Evolutionary conservation across 2,888 invertebrate genomes (phyloP), one percentile per base, ranked within the genome.

Genomic region (Drosophila yooni): DNA sequence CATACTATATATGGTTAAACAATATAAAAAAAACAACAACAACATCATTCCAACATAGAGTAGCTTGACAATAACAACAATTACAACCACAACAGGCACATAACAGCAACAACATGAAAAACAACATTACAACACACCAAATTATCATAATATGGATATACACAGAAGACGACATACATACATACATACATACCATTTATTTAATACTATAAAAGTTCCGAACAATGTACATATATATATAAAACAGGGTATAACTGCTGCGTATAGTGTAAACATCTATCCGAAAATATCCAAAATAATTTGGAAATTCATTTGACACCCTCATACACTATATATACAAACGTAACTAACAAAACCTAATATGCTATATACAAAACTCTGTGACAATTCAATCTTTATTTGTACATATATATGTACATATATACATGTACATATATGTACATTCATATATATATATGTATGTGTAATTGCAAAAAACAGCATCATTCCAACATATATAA

Each of bases 1-100:
- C 74, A 78, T 74, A 79, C 75, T 76, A 71, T 79, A 76, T 79
- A 80, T 80, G 80, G 74, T 69, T 70, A 67, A 46, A 74, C 74
- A 61, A 70, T 67, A 65, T 52, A 71, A 70, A 72, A 51, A 69
- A 65, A 60, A 51, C n/a, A 69, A 21, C 21, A 21, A 60, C 43
- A 65, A 43, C 38, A 57, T 57, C 56, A 59, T 51, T 50, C 40
- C 63, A 67, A 70, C 64, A 77, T 57, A 79, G 69, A 82, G 58
- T 69, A 79, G 64, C 72, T 80, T 80, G 60, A 69, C 72, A 46
- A 46, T 4, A 82, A 73, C 74, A 70, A 70, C 67, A 74, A 74
- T 69, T 67, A 63, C 66, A 72, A 53, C 54, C 54, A 54, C 67
- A 59, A 46, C 60, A 74, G 46, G 15, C 46, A 46, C 46, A 61